Evolutionary conservation across 2,113 vertebrate genomes (phyloP).

Genomic region (Machaerirhynchus nigripectus): DNA sequence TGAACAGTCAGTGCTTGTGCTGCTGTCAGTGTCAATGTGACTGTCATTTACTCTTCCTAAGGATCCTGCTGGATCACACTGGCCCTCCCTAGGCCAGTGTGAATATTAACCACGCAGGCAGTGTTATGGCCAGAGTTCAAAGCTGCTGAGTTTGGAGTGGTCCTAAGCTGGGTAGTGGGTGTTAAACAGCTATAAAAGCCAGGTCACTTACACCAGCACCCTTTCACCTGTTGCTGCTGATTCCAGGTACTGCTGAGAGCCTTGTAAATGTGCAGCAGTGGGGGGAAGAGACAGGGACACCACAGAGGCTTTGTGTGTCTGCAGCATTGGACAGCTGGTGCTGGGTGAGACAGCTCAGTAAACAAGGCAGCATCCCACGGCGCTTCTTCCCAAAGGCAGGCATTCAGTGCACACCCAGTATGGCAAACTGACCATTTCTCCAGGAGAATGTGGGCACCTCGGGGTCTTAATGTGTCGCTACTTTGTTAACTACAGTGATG

Average conservation of each 20-base stretch:
- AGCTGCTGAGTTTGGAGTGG: background rate
- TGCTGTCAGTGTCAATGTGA: background rate
- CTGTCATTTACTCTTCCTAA: background rate
- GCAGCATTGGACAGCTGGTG: background rate
- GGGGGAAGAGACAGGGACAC: background rate
- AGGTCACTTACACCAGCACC: background rate
- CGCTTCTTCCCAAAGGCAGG: background rate
- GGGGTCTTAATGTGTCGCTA: background rate
- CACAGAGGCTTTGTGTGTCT: background rate
- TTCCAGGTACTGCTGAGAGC: background rate
- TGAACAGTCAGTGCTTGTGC: background rate
- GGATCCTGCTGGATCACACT: background rate
- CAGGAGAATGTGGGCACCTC: background rate
- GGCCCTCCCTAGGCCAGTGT: background rate
- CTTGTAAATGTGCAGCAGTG: background rate
- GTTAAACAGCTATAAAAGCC: background rate
- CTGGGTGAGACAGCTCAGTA: background rate
- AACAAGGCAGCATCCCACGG: background rate
- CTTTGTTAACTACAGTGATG: constrained; percentile 65
- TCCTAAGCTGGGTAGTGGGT: background rate
- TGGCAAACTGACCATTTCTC: rapidly evolving
- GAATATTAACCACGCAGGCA: background rate
- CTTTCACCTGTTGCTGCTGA: background rate
- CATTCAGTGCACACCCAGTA: background rate
- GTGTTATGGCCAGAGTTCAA: background rate